phyloP scores from a whole-genome alignment of 2,888 invertebrate genomes.

The Agapostemon virescens region DNA sequence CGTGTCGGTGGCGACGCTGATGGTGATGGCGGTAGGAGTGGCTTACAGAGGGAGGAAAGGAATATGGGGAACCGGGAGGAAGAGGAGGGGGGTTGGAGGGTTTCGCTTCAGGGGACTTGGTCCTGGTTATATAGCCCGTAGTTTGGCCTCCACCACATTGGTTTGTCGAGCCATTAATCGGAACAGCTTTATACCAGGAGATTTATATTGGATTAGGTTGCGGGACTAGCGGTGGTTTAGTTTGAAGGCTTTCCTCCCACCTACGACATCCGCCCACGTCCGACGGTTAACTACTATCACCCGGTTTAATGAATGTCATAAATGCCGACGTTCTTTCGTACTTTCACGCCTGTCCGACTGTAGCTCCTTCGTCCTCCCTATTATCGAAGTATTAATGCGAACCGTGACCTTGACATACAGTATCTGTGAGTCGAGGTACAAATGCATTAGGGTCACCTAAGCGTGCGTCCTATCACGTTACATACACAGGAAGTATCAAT shows the following conservation, averaged over 20 bases:
- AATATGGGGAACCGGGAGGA: constrained; percentile 16
- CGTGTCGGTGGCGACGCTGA: constrained; percentile 67
- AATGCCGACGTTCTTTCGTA: constrained; percentile 52
- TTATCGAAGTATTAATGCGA: background rate
- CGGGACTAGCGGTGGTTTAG: constrained; percentile 72
- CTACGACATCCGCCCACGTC: constrained; percentile 4
- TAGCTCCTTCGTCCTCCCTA: background rate
- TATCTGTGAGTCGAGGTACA: no score
- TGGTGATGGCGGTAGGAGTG: constrained; percentile 69
- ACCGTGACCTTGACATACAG: background rate
- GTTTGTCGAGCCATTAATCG: constrained; percentile 78
- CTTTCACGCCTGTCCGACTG: constrained; percentile 15
- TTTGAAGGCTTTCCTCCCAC: constrained; percentile 67
- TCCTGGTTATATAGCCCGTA: constrained; percentile 66
- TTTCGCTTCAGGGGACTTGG: constrained; percentile 65
- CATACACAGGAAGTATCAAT: no score
- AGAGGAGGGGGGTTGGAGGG: constrained; percentile 47
- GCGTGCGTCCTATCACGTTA: no score
- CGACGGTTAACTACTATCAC: constrained; percentile 63
- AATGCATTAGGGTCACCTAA: no score
- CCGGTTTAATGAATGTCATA: constrained; percentile 68
- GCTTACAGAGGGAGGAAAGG: constrained; percentile 62
- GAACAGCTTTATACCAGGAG: constrained; percentile 77
- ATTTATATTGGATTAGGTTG: constrained; percentile 78
- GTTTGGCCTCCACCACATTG: constrained; percentile 75